Evolutionary conservation across 2,797 vertebrate genomes (phyloP), one percentile per base, ranked within the genome.

Genomic region (Eupleurogrammus muticus): DNA sequence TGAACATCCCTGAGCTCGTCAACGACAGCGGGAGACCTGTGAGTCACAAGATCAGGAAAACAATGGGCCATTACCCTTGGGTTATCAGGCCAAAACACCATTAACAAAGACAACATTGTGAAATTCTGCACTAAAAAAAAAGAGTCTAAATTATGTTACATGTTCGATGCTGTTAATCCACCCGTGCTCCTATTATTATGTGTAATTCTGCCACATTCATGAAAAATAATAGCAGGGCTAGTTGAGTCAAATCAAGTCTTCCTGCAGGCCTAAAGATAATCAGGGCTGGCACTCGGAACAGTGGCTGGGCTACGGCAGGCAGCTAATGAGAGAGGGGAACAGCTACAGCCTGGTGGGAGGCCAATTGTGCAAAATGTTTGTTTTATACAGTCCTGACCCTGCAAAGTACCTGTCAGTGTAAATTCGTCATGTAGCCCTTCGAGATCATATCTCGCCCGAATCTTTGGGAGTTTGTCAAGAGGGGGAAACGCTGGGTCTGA

Each of bases 321-420:
- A 75, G 80, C 71, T 94, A 93, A 93, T 92, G 89, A 91, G 85
- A 85, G 83, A 79, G 82, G 81, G 70, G 73, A 85, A 75, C 77
- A 73, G 75, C 66, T 59, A 66, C 35, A 36, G 76, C 89, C 80
- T 83, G 77, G 80, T 84, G 77, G 87, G 91, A 82, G 75, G 81
- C 81, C 80, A 84, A 87, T 80, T 90, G 82, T 84, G 80, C 70
- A 74, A 82, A 90, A 90, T 89, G 79, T 91, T 91, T 90, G 79
- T 91, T 87, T 89, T 83, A 78, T 80, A 54, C 65, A 57, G 78
- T 47, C 52, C 75, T 72, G 73, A 83, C 77, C 82, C 76, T 80
- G 76, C 76, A 78, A 85, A 87, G 73, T 79, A 78, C 78, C 73
- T 83, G 86, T 83, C 82, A 83, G 63, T 83, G 79, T 85, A 85